Base-by-base conservation (phyloP, 2,113 vertebrate genomes). In the Patagioenas fasciata region DNA sequence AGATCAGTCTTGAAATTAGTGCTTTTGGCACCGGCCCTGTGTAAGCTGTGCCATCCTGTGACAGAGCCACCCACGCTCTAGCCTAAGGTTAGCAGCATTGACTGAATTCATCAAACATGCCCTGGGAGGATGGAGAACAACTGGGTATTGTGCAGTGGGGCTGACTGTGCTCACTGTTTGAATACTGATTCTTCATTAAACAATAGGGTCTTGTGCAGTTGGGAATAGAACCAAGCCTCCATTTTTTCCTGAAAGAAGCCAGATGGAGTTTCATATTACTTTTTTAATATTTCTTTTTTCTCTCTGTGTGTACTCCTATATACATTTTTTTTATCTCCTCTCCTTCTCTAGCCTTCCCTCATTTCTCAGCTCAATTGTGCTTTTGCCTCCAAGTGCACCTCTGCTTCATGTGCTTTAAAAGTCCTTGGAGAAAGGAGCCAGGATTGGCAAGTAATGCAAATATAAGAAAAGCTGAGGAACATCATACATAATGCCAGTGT, bases 171-270 rank as follows among this genome's bases (percentile, higher is more conserved):
- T 93, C 65, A 26, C 77, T 81, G 54, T 51, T 77, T 85, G 86
- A 84, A 84, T 95, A 81, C 88, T 91, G 86, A 91, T 94, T 89
- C 73, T 86, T 78, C 44, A 54, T 78, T 75, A 69, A 92, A 94
- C 93, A 93, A 50, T 54, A 86, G 72, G 14, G 36, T 24, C 65
- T 91, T 94, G 47, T 94, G 77, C 50, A 47, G 42, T 10, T 82
- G 73, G 61, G 80, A 94, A 57, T 32, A 79, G 25, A 66, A 91
- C 32, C 36, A 61, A 84, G 50, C 40, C n/a, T 86, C 28, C 15
- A 17, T 90, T 88, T 81, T 74, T 74, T 56, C 60, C 80, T 67
- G 53, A 75, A 69, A 65, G 50, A 78, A 94, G 60, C 18, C 65
- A 92, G 60, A 64, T 74, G 28, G 69, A 86, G 29, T 80, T 85